Percentiles rank a stretch among this genome's conserved stretches.
These are phyloP conservation scores for Panulirus ornatus DNA, from an alignment of 1,140 invertebrate species.

Conservation along the genomic window DNA sequence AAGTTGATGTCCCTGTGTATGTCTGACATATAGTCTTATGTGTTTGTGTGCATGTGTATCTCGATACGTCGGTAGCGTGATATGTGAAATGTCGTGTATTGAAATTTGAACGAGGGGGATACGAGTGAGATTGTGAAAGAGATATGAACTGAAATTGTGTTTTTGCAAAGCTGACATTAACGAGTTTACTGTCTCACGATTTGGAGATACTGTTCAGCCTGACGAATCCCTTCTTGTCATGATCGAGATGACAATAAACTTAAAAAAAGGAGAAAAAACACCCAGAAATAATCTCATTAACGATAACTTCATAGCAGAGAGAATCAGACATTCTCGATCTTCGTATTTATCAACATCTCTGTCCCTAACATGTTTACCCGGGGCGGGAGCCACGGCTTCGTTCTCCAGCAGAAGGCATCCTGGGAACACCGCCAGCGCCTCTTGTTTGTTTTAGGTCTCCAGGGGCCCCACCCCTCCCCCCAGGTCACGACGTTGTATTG, in stretches of 20 bases:
- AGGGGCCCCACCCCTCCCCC: no score
- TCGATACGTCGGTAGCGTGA: background rate
- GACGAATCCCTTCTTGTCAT: background rate
- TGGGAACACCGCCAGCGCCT: background rate
- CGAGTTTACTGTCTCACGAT: background rate
- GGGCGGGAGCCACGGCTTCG: background rate
- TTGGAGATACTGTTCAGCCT: background rate
- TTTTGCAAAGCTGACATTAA: no score
- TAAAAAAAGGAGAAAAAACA: background rate
- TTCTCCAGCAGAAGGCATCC: no score
- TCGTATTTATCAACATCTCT: background rate
- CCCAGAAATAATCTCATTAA: background rate
- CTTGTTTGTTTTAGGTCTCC: background rate
- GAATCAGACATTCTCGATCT: background rate
- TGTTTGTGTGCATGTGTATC: background rate
- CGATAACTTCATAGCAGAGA: background rate
- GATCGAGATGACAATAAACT: no score
- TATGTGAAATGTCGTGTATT: background rate
- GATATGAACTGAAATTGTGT: no score
- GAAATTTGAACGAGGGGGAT: background rate
- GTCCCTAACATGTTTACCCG: background rate
- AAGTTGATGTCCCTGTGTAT: no score
- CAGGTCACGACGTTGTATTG: background rate
- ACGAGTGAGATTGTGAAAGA: background rate
- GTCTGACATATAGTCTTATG: background rate